Evolutionary conservation across 2,888 invertebrate genomes (phyloP).

Genomic region (Andrena flavipes): DNA sequence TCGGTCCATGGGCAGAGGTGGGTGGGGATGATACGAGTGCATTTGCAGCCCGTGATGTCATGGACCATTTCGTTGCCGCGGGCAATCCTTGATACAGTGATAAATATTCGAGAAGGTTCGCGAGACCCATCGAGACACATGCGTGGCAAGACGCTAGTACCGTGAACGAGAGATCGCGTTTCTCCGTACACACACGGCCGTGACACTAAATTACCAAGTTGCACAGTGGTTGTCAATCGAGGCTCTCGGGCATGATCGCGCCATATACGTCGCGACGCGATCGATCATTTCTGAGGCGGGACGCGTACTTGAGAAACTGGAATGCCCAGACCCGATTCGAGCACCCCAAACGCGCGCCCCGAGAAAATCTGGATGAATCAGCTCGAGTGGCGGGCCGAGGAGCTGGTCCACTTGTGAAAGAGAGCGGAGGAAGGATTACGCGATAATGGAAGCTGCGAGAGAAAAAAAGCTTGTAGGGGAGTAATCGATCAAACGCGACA

Average conservation of each 20-base stretch:
- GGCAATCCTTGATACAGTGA: constrained; percentile 56
- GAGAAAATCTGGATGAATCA: background rate
- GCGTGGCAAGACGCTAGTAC: background rate
- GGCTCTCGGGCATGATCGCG: constrained; percentile 10
- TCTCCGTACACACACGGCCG: constrained; percentile 71
- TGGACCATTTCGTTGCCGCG: constrained; percentile 65
- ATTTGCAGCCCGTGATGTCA: constrained; percentile 79
- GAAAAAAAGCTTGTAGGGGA: background rate
- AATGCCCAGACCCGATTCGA: constrained; percentile 46
- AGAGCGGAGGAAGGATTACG: background rate
- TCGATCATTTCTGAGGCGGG: constrained; percentile 39
- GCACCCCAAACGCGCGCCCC: background rate
- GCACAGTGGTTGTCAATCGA: constrained; percentile 45
- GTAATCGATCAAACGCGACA: constrained; percentile 22
- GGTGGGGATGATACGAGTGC: constrained; percentile 60
- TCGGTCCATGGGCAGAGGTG: constrained; percentile 18
- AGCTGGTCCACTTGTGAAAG: background rate
- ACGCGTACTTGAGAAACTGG: constrained; percentile 41
- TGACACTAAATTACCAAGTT: constrained; percentile 75
- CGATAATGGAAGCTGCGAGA: background rate
- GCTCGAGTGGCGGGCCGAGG: background rate
- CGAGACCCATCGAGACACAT: constrained; percentile 20
- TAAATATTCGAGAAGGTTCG: constrained; percentile 54
- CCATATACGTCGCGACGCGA: constrained; percentile 31
- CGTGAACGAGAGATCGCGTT: constrained; percentile 49